Evolutionary conservation across 2,797 vertebrate genomes (phyloP).

Genomic region (Melanotaenia maccullochi): DNA sequence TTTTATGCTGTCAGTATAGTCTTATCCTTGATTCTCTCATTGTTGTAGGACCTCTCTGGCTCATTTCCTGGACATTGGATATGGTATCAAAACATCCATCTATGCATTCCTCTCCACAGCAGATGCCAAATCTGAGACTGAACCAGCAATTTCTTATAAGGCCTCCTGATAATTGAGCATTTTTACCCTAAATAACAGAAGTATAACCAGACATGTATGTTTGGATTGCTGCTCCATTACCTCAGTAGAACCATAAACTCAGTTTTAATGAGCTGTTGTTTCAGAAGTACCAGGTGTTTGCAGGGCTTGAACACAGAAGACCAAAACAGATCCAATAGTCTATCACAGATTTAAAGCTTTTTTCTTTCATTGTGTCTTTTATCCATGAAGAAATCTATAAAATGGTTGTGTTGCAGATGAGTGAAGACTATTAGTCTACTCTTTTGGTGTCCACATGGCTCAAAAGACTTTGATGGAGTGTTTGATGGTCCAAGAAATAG

Average conservation of each 20-base stretch:
- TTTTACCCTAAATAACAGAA: background rate
- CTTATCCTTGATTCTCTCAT: constrained; percentile 52
- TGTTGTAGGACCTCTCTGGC: constrained; percentile 47
- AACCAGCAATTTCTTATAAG: constrained; percentile 14
- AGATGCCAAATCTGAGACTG: constrained; percentile 33
- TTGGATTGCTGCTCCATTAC: constrained; percentile 19
- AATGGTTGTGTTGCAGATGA: too few species aligned
- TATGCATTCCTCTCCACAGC: constrained; percentile 52
- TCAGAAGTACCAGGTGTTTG: too few species aligned
- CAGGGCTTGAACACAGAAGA: too few species aligned
- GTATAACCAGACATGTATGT: constrained; percentile 1
- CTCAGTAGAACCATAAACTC: background rate
- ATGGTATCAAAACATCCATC: constrained; percentile 57
- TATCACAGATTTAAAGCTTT: too few species aligned
- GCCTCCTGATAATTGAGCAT: background rate
- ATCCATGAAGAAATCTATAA: too few species aligned
- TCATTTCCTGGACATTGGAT: constrained; percentile 63
- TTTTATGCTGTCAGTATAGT: constrained; percentile 49
- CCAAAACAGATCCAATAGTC: too few species aligned
- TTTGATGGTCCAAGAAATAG: too few species aligned
- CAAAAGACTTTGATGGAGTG: background rate
- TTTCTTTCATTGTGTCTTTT: too few species aligned
- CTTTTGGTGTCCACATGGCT: too few species aligned
- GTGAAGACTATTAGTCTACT: too few species aligned
- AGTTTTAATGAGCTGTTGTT: too few species aligned